Percentiles rank a stretch among this genome's conserved stretches.
Evolutionary conservation across 2,888 invertebrate species (phyloP).

Genomic region (Caenorhabditis sp.): DNA sequence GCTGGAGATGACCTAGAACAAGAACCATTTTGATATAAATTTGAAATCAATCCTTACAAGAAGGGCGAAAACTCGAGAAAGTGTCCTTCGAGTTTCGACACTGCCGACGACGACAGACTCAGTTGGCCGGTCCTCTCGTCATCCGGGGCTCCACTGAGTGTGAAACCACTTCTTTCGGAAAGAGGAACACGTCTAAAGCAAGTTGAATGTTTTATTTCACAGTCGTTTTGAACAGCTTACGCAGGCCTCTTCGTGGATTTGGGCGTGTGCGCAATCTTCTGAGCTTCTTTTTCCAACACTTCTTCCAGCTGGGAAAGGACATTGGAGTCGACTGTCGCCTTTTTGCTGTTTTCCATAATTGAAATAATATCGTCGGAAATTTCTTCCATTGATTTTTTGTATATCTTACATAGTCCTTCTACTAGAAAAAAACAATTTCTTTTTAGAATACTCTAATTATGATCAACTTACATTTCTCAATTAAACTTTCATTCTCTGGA

Average conservation of each 20-base stretch:
- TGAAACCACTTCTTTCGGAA: constrained; percentile 40
- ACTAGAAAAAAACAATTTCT: constrained; percentile 16
- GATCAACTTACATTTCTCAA: constrained; percentile 44
- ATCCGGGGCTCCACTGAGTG: constrained; percentile 23
- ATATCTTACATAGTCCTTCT: constrained; percentile 31
- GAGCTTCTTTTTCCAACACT: constrained; percentile 8
- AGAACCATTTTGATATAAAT: not conserved
- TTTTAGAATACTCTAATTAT: not conserved
- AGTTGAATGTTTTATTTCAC: too few relatives aligned
- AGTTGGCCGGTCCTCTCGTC: constrained; percentile 5
- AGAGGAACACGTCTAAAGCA: constrained; percentile 40
- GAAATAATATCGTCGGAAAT: constrained; percentile 45
- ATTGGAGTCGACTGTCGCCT: constrained; percentile 20
- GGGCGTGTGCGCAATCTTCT: constrained; percentile 29
- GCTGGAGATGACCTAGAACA: constrained; percentile 33
- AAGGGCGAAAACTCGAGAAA: constrained; percentile 46
- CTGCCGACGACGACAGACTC: not conserved
- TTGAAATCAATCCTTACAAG: constrained; percentile 1
- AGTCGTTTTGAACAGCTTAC: not conserved
- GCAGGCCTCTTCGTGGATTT: constrained; percentile 37
- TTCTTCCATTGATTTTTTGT: constrained; percentile 36
- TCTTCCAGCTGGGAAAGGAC: constrained; percentile 30
- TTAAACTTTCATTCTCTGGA: constrained; percentile 12
- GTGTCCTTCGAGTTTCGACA: constrained; percentile 36
- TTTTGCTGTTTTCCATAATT: constrained; percentile 25